Evolutionary conservation across 2,888 invertebrate species (phyloP).

Genomic region (Cephus pygmeus): DNA sequence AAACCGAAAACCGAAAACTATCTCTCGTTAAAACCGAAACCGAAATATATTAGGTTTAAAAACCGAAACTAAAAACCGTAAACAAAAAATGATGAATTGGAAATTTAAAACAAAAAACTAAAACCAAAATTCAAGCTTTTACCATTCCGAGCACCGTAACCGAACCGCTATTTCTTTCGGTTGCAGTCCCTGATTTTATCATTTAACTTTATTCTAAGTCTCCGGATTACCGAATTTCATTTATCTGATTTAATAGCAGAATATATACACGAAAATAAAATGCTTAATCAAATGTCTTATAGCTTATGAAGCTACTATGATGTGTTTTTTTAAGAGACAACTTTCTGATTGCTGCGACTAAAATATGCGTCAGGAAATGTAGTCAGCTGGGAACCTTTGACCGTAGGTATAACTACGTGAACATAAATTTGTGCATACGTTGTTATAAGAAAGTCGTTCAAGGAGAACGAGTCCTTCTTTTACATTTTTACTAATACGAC

Average conservation of each 20-base stretch:
- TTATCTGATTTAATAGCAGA: not conserved
- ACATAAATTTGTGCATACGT: slow-evolving; percentile 13
- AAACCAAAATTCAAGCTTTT: too few relatives aligned
- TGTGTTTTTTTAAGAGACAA: not conserved
- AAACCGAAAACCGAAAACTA: too few relatives aligned
- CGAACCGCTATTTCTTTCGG: too few relatives aligned
- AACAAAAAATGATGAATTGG: too few relatives aligned
- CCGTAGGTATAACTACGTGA: slow-evolving; percentile 11
- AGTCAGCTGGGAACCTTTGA: slow-evolving; percentile 36
- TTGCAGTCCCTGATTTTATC: not conserved
- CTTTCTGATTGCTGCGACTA: slow-evolving; percentile 18
- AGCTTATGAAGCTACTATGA: not conserved
- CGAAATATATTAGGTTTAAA: too few relatives aligned
- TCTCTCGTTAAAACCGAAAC: too few relatives aligned
- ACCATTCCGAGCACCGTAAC: too few relatives aligned
- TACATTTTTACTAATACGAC: not conserved
- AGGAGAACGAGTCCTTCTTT: slow-evolving; percentile 25
- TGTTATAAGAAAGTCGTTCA: slow-evolving; percentile 21
- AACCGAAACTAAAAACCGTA: too few relatives aligned
- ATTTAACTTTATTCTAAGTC: not conserved
- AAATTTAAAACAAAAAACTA: too few relatives aligned
- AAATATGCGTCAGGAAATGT: slow-evolving; percentile 33
- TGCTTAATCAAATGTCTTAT: slow-evolving; percentile 3
- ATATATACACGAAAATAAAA: not conserved
- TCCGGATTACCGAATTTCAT: not conserved